Base-by-base conservation (phyloP, 2,113 vertebrate genomes). In the Erinaceus europaeus region DNA sequence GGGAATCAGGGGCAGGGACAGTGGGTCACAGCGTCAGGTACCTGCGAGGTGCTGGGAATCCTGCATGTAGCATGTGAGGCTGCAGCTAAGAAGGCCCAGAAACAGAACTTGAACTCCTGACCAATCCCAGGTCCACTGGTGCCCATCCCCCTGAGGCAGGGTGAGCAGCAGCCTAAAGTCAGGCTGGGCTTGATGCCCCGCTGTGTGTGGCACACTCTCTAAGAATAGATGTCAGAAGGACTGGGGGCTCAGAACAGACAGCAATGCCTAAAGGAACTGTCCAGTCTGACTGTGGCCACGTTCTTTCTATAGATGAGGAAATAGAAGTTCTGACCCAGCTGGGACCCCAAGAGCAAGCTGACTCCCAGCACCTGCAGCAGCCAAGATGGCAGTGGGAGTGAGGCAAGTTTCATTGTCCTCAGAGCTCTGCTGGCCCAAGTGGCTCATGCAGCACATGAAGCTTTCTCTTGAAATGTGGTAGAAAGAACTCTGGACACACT, bases 121-220 rank as follows among this genome's bases (percentile, higher is more conserved):
- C 15, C 6, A 5, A 32, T 10, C 4, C 40, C 59, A 38, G 53
- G 25, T 15, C 59, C 44, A 13, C 12, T 9, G 67, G 14, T 55
- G 38, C 44, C 72, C 65, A 27, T 2, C 74, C 61, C 84, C 48
- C 71, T 38, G 50, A 81, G 75, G 65, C 32, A 14, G 53, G 64
- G 52, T 25, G 9, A 13, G 44, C 67, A 40, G n/a, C 17, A 64
- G 38, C 40, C 1, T 5, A 34, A 74, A n/a, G n/a, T n/a, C n/a
- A n/a, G 62, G 6, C 32, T 2, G 13, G 38, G 38, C 76, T 38
- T 18, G 15, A 36, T n/a, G 46, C 7, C 32, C 36, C 52, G 8
- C 14, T 21, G 12, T 55, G 2, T 29, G 8, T 21, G 40, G 5
- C 59, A 12, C 5, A 21, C 25, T 55, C 34, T 32, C 88, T 57